These are phyloP conservation scores for Dendropsophus ebraccatus DNA, from an alignment of 2,113 vertebrate genomes.

Conservation along the genomic window DNA sequence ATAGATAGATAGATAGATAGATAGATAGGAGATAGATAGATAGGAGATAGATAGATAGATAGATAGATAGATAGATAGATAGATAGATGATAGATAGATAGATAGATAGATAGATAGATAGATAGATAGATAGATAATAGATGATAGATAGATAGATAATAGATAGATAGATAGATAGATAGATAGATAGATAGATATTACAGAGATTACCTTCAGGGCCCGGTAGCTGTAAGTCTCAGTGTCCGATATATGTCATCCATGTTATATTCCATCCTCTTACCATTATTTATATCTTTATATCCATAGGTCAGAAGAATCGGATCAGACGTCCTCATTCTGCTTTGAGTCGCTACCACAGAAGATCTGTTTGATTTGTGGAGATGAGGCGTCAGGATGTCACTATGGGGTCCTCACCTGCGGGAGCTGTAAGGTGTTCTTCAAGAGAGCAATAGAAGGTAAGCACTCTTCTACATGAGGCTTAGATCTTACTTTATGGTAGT, in stretches of 20 bases:
- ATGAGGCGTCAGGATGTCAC: constrained; percentile 96
- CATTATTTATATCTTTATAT: constrained; percentile 60
- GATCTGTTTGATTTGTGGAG: constrained; percentile 91
- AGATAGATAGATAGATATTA: no score
- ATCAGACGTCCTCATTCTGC: constrained; percentile 73
- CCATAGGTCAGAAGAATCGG: constrained; percentile 75
- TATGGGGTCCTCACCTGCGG: constrained; percentile 97
- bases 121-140: no score
- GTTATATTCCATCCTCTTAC: not conserved
- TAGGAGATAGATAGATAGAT: no score
- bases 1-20: no score
- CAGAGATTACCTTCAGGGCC: no score
- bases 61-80: no score
- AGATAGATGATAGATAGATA: not conserved
- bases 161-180: no score
- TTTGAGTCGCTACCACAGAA: constrained; percentile 88
- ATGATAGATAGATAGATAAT: no score
- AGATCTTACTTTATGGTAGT: not conserved
- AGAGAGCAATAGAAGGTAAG: constrained; percentile 96
- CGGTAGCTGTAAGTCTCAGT: no score
- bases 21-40: no score
- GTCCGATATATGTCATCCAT: not conserved
- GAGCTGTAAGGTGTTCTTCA: constrained; percentile 99
- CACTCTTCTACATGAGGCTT: not conserved
- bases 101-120: constrained; percentile 11